Percentiles rank a stretch among this genome's conserved stretches.
These are phyloP conservation scores for Cinara cedri DNA, from an alignment of 2,888 invertebrate genomes.

Conservation along the genomic window DNA sequence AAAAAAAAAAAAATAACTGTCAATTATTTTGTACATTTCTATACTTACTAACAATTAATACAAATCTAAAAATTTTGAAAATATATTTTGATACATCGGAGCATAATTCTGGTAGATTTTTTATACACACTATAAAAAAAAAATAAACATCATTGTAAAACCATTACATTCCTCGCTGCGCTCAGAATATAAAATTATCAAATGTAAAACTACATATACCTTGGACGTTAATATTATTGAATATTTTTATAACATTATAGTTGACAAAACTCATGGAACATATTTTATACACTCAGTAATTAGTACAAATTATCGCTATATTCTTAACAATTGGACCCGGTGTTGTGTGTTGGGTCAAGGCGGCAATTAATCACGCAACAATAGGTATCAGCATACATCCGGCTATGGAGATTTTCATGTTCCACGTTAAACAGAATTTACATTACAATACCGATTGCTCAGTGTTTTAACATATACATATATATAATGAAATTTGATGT, in stretches of 20 bases:
- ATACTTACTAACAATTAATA: not conserved
- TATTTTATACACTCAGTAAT: constrained; percentile 15
- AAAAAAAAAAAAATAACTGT: not conserved
- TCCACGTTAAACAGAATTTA: constrained; percentile 43
- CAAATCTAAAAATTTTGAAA: too few relatives aligned
- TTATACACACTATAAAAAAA: not conserved
- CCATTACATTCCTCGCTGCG: too few relatives aligned
- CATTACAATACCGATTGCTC: constrained; percentile 48
- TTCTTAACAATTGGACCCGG: constrained; percentile 51
- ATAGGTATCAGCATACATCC: constrained; percentile 54
- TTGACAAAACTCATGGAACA: constrained; percentile 19
- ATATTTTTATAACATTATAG: not conserved
- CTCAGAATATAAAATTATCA: too few relatives aligned
- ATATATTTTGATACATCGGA: too few relatives aligned
- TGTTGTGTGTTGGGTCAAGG: constrained; percentile 54
- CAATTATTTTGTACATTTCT: not conserved
- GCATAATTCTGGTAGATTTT: too few relatives aligned
- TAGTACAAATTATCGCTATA: constrained; percentile 44
- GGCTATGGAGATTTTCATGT: constrained; percentile 46
- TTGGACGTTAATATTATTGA: too few relatives aligned
- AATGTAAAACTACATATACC: too few relatives aligned
- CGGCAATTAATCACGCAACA: constrained; percentile 48
- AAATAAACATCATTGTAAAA: not conserved
- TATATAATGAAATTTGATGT: constrained; percentile 28
- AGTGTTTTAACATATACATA: constrained; percentile 17